phyloP scores from a whole-genome alignment of 2,797 vertebrate species.

The Siniperca scherzeri region DNA sequence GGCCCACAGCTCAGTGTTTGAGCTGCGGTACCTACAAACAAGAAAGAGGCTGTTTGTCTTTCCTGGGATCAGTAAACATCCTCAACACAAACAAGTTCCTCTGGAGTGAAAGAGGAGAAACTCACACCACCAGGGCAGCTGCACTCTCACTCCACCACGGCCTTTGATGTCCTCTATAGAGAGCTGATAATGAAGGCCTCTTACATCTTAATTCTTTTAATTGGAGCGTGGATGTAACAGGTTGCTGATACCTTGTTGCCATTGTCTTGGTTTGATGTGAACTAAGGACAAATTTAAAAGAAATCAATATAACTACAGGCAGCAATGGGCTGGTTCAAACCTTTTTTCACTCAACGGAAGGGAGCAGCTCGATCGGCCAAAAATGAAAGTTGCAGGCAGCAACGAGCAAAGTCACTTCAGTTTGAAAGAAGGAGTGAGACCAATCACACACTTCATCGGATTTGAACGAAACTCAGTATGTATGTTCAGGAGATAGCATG shows the following conservation, averaged over 20 bases:
- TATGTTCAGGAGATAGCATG: too few relatives aligned
- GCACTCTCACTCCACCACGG: conserved; percentile 82
- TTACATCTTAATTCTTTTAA: conserved; percentile 85
- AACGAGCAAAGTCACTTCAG: too few relatives aligned
- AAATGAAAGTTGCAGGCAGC: too few relatives aligned
- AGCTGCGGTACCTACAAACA: conserved; percentile 78
- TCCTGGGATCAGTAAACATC: conserved; percentile 88
- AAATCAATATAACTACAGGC: background rate
- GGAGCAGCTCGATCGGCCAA: too few relatives aligned
- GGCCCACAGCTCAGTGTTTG: conserved; percentile 77
- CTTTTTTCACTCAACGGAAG: too few relatives aligned
- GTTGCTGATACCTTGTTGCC: conserved; percentile 59
- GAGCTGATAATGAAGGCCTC: conserved; percentile 82
- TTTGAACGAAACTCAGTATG: too few relatives aligned
- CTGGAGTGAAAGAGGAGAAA: conserved; percentile 83
- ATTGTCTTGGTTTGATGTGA: conserved; percentile 45
- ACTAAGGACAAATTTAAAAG: conserved; percentile 5
- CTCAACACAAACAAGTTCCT: conserved; percentile 86
- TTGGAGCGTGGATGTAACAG: conserved; percentile 75
- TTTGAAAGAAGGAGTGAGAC: too few relatives aligned
- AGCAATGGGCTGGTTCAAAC: too few relatives aligned
- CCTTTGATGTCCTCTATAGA: conserved; percentile 86
- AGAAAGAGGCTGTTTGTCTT: conserved; percentile 86
- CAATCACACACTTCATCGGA: too few relatives aligned
- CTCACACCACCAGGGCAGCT: conserved; percentile 86